Evolutionary conservation across 2,113 vertebrate genomes (phyloP), one percentile per base, ranked within the genome.

Genomic region (Argyrosomus japonicus): DNA sequence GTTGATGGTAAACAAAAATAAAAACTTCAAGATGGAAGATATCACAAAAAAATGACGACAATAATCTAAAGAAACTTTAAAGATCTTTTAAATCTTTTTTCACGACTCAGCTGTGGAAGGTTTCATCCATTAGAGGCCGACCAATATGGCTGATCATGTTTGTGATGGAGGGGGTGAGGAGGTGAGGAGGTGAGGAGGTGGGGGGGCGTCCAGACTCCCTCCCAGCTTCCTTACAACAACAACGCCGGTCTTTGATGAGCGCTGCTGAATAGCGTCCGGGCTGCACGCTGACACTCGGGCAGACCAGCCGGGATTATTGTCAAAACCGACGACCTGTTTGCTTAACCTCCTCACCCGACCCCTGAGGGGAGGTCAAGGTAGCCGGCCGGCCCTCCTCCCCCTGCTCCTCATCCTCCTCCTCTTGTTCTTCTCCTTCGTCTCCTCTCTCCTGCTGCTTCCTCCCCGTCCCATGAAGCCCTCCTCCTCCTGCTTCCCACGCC

Each of bases 291-390:
- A 79, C 77, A 70, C 69, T 61, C 48, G 18, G 63, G 58, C 40
- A 11, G 63, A 80, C 60, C 81, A 23, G 54, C 48, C 56, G 36
- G 89, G 93, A 93, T 93, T 87, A 92, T 76, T 91, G 87, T 89
- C 90, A 87, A 78, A 86, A 82, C 79, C 51, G 36, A 18, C 54
- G 83, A 91, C 90, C 90, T 95, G 94, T 95, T 96, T 94, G 91
- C 82, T 95, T 96, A 95, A 96, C 95, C 95, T 86, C 83, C 68
- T 72, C 87, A 87, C 93, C 83, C 75, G 32, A 65, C 81, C 84
- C 87, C 89, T 21, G 23, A 61, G 51, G 71, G 68, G 88, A 79
- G 93, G 91, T 91, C 88, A 89, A 78, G 77, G 83, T 68, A 21
- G 48, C 56, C 40, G 9, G 15, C 73, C 64, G 19, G 6, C 50